These are phyloP conservation scores for Falco punctatus DNA, from an alignment of 2,113 vertebrate genomes.

Conservation along the genomic window DNA sequence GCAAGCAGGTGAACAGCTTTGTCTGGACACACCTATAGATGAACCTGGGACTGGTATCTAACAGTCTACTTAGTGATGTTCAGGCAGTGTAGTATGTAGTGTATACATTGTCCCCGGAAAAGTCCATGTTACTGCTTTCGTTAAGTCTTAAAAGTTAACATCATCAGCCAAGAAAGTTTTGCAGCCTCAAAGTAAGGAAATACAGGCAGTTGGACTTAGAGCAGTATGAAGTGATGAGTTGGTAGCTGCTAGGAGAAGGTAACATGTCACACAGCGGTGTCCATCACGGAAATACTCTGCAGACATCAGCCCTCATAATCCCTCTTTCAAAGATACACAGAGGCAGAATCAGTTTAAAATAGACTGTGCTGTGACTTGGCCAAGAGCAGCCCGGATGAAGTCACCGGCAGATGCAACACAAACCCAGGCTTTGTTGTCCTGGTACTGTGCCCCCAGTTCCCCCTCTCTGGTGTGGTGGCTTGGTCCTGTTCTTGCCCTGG, in stretches of 20 bases:
- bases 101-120: neutral
- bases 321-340: neutral
- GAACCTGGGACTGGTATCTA: neutral
- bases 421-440: neutral
- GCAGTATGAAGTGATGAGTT: neutral
- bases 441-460: neutral
- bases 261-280: neutral
- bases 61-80: neutral
- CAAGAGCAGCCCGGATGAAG: neutral
- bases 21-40: conserved; percentile 2
- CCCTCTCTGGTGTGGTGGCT: neutral
- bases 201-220: neutral
- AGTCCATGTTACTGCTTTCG: neutral
- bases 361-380: conserved; percentile 5
- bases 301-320: neutral
- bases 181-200: neutral
- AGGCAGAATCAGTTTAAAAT: conserved; percentile 46
- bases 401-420: neutral
- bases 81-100: neutral
- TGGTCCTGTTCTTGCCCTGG: neutral
- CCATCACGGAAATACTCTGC: neutral
- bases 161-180: neutral
- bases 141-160: neutral
- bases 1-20: conserved; percentile 28
- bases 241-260: neutral